Evolutionary conservation across 2,888 invertebrate species (phyloP).

Genomic region (Pyrrhosoma nymphula): DNA sequence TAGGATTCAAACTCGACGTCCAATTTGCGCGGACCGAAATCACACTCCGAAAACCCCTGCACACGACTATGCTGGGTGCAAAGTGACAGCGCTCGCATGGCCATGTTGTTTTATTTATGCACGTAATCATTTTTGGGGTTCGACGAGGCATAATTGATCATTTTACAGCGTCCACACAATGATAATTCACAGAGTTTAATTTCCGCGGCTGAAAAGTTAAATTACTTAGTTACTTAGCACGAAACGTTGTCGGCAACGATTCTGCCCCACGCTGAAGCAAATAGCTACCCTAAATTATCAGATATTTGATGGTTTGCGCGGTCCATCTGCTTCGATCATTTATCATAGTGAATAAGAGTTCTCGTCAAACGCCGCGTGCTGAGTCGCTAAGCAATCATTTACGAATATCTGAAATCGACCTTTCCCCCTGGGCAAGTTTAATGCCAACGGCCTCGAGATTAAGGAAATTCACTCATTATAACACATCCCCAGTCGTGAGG

Average conservation of each 20-base stretch:
- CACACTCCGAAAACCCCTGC: not conserved
- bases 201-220: not conserved
- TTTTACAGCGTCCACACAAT: not conserved
- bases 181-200: not conserved
- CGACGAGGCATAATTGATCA: not conserved
- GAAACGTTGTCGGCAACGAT: not conserved
- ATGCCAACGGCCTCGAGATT: too few species aligned
- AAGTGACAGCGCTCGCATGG: not conserved
- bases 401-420: not conserved
- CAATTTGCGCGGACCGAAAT: not conserved
- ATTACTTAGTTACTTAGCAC: not conserved
- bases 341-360: not conserved
- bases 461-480: too few species aligned
- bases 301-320: not conserved
- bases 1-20: not conserved
- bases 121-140: not conserved
- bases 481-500: too few species aligned
- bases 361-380: not conserved
- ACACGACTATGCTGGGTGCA: not conserved
- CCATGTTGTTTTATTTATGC: not conserved
- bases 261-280: not conserved
- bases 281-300: not conserved
- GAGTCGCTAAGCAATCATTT: not conserved
- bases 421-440: not conserved
- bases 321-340: not conserved